Base-by-base conservation (phyloP, 1,140 invertebrate genomes). In the Leptonema lineaticorne region DNA sequence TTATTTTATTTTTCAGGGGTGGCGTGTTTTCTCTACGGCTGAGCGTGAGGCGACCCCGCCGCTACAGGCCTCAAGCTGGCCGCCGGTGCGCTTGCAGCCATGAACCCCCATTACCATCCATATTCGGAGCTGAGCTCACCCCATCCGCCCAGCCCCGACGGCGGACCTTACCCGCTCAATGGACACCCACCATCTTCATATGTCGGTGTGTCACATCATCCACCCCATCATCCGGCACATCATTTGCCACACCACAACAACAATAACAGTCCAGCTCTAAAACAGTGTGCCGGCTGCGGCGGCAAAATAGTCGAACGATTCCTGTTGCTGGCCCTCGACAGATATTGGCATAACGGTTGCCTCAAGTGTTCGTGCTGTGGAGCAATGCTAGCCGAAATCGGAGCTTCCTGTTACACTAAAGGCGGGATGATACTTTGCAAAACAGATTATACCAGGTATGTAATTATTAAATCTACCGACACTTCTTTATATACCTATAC, bases 261-360 rank as follows among this genome's bases (percentile, higher is more conserved):
- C 76, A 86, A 87, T 77, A 82, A 82, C 69, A 81, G 78, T 75
- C 83, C 84, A 24, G 83, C 85, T 60, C 82, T 86, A 63, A 87
- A 87, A 78, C 83, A 87, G 76, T 88, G 87, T 78, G 85, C 84
- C 60, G 87, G 87, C 73, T 88, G 87, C 76, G 85, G 85, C 70
- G 89, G 87, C 73, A 91, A 92, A 83, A 96, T 96, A 80, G 86
- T 91, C 73, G 93, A 95, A 84, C 85, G 92, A 78, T 95, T 89
- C 84, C 85, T 95, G 68, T 85, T 95, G 65, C 90, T 92, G 79
- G 93, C 92, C 56, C 83, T 95, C 76, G 94, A 96, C 83, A 86
- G 93, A 76, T 96, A 94, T 82, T 97, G 94, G 94, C 94, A 97
- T 84, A 88, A 92, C 81, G 88, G 88, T 70, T 96, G 95, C 82